Base-by-base conservation (phyloP, 2,888 invertebrate genomes). In the Mimumesa dahlbomi region DNA sequence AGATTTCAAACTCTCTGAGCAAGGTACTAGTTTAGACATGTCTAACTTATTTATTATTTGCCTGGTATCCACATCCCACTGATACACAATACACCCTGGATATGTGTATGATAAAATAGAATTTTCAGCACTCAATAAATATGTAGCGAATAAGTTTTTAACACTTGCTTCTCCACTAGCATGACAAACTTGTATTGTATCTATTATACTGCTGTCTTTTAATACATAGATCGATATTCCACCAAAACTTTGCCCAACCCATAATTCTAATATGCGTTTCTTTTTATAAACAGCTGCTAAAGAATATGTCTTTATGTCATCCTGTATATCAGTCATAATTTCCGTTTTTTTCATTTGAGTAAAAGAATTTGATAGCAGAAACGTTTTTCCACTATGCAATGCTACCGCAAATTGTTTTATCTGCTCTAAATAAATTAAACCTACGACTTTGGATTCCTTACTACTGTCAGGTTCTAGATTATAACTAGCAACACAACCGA, bases 1-100 rank as follows among this genome's bases (percentile, higher is more conserved):
- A 29, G 97, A 96, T 89, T 96, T 96, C 54, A 97, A 91, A 82
- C 96, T 97, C 89, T 97, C 98, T 11, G 96, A 97, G 89, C 96
- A 96, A 0, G 98, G 98, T 75, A 95, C 94, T 81, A 98, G 91
- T 90, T 97, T 97, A 42, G 95, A 96, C 90, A 97, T 96, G 90
- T 98, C 98, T 59, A 98, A 91, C 79, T 95, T 94, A 74, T 95
- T 95, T 2, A 94, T 90, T 73, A 96, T 94, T 56, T 91, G 90
- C 68, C 94, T 93, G 0, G 92, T 91, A 1, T 90, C 90, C 0
- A 93, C 92, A 82, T 95, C 94, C 97, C 97, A 98, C 85, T 96
- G 96, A 89, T 96, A 97, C 11, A 98, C 95, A 75, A 95, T 93
- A 84, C 95, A 96, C 0, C 97, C 96, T 5, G 97, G 97, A 87